A percentile compares a stretch with the other conserved stretches of the same genome.
These are phyloP conservation scores for Cygnus buccinator DNA, from an alignment of 2,113 vertebrate species.

Conservation along the genomic window DNA sequence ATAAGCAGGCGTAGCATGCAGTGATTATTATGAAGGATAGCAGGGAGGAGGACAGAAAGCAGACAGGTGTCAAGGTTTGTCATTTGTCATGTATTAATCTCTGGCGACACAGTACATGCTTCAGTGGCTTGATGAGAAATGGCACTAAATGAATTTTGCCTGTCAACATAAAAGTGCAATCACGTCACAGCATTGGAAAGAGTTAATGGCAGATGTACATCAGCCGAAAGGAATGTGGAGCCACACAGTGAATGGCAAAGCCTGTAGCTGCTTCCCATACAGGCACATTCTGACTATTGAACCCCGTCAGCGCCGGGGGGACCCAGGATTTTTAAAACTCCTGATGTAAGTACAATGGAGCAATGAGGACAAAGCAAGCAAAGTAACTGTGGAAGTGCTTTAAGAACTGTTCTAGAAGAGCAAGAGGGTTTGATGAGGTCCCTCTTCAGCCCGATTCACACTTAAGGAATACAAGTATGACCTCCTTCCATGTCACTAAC, in stretches of 20 bases:
- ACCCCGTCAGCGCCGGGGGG: neutral
- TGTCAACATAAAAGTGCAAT: neutral
- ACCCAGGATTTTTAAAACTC: neutral
- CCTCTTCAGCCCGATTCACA: neutral
- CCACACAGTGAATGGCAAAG: neutral
- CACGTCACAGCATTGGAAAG: neutral
- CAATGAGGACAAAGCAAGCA: neutral
- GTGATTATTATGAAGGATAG: neutral
- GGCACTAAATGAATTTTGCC: neutral
- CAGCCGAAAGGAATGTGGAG: neutral
- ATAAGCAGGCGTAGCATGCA: fast-evolving
- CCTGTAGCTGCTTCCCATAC: neutral
- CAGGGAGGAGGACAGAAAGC: neutral
- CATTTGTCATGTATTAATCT: neutral
- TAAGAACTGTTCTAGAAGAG: neutral
- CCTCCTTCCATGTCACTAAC: neutral
- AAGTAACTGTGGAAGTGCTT: neutral
- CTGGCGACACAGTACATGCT: neutral
- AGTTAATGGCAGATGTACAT: neutral
- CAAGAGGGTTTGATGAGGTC: neutral
- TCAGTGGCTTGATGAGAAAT: neutral
- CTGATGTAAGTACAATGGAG: neutral
- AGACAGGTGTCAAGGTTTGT: neutral
- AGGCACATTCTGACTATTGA: neutral
- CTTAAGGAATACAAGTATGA: neutral